phyloP scores from a whole-genome alignment of 2,888 invertebrate species.

The Chrysodeixis includens region DNA sequence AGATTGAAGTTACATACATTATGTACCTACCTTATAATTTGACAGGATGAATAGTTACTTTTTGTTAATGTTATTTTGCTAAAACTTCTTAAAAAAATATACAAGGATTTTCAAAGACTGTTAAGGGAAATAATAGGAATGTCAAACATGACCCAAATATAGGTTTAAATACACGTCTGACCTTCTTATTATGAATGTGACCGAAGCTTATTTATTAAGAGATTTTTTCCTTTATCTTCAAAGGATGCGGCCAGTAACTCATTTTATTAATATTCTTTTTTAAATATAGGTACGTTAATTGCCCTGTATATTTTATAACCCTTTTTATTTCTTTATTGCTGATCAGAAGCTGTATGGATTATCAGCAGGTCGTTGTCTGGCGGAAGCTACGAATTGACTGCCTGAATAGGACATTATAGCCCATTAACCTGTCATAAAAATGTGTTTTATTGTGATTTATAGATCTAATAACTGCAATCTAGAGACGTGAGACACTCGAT shows the following conservation, averaged over 20 bases:
- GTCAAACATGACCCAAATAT: slow-evolving; percentile 29
- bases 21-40: too few relatives aligned
- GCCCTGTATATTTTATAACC: slow-evolving; percentile 22
- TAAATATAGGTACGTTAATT: slow-evolving; percentile 41
- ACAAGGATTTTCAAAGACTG: slow-evolving; percentile 8
- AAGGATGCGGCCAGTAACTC: slow-evolving; percentile 1
- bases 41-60: slow-evolving; percentile 9
- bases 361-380: slow-evolving; percentile 21
- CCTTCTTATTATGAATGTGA: slow-evolving; percentile 11
- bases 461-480: slow-evolving; percentile 8
- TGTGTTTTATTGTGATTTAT: slow-evolving; percentile 30
- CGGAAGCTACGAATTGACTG: slow-evolving; percentile 32
- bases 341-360: slow-evolving; percentile 11
- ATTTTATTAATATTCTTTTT: slow-evolving; percentile 19
- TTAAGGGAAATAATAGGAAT: slow-evolving; percentile 6
- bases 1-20: background rate
- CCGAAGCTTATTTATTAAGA: slow-evolving; percentile 20
- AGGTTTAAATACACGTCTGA: slow-evolving; percentile 30
- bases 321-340: slow-evolving; percentile 11
- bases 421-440: slow-evolving; percentile 38
- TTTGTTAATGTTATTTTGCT: slow-evolving; percentile 24
- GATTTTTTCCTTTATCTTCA: slow-evolving; percentile 30
- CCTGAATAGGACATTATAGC: slow-evolving; percentile 9
- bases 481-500: background rate
- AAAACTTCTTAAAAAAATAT: slow-evolving; percentile 4